These are phyloP conservation scores for Callaeas wilsoni DNA, from an alignment of 2,113 vertebrate genomes.

Conservation along the genomic window DNA sequence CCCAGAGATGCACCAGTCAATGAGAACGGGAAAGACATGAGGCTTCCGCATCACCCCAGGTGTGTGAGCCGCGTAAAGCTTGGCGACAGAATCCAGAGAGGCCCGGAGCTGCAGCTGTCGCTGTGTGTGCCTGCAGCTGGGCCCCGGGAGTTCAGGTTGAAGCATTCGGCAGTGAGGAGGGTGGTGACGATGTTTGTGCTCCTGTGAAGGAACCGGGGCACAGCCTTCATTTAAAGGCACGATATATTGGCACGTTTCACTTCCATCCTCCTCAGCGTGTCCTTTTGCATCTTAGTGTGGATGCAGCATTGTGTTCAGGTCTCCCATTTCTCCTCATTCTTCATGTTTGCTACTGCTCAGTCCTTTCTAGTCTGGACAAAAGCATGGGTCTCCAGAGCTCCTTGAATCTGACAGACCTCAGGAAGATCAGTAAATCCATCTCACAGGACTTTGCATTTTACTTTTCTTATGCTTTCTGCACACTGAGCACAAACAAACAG, in stretches of 20 bases:
- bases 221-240: neutral
- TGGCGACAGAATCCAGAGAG: neutral
- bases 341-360: neutral
- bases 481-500: neutral
- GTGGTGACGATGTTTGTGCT: neutral
- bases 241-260: neutral
- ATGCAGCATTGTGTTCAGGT: neutral
- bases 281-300: neutral
- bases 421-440: neutral
- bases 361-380: neutral
- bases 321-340: neutral
- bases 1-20: neutral
- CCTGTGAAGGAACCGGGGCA: neutral
- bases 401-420: neutral
- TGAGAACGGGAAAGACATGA: fast-evolving
- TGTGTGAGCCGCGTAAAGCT: neutral
- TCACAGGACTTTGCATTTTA: neutral
- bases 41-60: neutral
- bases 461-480: neutral
- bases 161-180: neutral
- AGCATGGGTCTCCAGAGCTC: neutral
- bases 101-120: neutral
- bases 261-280: neutral
- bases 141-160: neutral
- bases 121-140: neutral